phyloP scores from a whole-genome alignment of 2,888 invertebrate species.

The Drosophila flavopinicola region DNA sequence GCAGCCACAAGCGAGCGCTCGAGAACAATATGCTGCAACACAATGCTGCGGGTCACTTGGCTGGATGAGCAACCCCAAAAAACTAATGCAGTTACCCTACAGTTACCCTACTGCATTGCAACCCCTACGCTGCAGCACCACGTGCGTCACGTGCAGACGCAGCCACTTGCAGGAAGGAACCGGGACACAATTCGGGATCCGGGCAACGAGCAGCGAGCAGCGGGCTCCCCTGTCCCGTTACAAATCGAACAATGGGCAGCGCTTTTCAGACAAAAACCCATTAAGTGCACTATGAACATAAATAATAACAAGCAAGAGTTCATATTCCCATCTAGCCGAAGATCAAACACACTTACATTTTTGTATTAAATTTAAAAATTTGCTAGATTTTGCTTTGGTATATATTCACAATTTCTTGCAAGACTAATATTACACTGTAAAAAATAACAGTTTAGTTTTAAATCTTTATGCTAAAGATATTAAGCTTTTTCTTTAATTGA shows the following conservation, averaged over 20 bases:
- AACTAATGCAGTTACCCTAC: constrained; percentile 12
- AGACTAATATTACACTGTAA: too few relatives aligned
- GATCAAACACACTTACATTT: not conserved
- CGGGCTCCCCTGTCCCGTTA: constrained; percentile 33
- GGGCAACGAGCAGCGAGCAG: constrained; percentile 36
- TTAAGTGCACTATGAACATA: constrained; percentile 68
- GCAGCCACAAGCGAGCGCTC: constrained; percentile 67
- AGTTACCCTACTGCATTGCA: constrained; percentile 20
- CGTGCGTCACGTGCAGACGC: constrained; percentile 76
- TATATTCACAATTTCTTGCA: too few relatives aligned
- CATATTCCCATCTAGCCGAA: not conserved
- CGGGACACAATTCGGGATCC: constrained; percentile 34
- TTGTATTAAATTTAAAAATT: too few relatives aligned
- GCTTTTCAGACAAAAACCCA: constrained; percentile 66
- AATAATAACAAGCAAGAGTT: constrained; percentile 48
- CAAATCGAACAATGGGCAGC: constrained; percentile 66
- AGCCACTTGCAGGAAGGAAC: constrained; percentile 49
- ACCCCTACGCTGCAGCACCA: constrained; percentile 62
- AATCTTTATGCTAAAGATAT: too few relatives aligned
- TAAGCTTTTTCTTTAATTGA: too few relatives aligned
- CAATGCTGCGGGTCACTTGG: constrained; percentile 65
- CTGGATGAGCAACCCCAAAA: constrained; percentile 60
- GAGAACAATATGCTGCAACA: constrained; percentile 43
- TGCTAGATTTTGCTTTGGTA: too few relatives aligned
- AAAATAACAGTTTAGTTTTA: too few relatives aligned